Conservation (phyloP, 2,797 vertebrate genomes). For the Enteromius anoplus region DNA sequence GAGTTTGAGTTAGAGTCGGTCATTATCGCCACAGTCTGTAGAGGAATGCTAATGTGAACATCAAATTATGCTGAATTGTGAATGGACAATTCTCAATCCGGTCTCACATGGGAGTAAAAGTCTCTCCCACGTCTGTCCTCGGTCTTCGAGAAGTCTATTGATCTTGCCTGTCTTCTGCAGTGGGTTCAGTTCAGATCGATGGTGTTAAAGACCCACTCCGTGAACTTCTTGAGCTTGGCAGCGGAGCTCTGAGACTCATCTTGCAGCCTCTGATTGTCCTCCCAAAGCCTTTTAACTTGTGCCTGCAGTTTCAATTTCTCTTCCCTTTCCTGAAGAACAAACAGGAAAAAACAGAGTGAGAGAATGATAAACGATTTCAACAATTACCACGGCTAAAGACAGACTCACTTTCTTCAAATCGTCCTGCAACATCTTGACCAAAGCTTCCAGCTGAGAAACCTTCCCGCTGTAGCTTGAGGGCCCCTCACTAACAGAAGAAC, state of each 20-base stretch:
- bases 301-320: slow-evolving; percentile 92
- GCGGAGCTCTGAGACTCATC: slow-evolving; percentile 96
- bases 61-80: slow-evolving; percentile 37
- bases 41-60: slow-evolving; percentile 23
- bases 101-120: slow-evolving; percentile 5
- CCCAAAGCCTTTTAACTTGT: slow-evolving; percentile 92
- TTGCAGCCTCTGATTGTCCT: slow-evolving; percentile 95
- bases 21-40: slow-evolving; percentile 3
- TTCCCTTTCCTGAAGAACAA: slow-evolving; percentile 86
- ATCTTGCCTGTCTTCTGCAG: slow-evolving; percentile 65
- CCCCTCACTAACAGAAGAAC: slow-evolving; percentile 81
- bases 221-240: slow-evolving; percentile 97
- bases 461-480: slow-evolving; percentile 92
- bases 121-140: slow-evolving; percentile 65
- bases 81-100: slow-evolving; percentile 29
- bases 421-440: slow-evolving; percentile 97
- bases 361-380: background rate
- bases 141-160: slow-evolving; percentile 91
- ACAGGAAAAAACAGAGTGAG: background rate
- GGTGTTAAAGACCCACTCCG: slow-evolving; percentile 98
- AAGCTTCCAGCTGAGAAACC: slow-evolving; percentile 93
- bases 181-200: slow-evolving; percentile 93
- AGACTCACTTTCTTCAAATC: slow-evolving; percentile 91
- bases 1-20: slow-evolving; percentile 2
- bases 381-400: background rate